Base-by-base conservation (phyloP, 2,888 invertebrate species). In the Autographa pulchrina region DNA sequence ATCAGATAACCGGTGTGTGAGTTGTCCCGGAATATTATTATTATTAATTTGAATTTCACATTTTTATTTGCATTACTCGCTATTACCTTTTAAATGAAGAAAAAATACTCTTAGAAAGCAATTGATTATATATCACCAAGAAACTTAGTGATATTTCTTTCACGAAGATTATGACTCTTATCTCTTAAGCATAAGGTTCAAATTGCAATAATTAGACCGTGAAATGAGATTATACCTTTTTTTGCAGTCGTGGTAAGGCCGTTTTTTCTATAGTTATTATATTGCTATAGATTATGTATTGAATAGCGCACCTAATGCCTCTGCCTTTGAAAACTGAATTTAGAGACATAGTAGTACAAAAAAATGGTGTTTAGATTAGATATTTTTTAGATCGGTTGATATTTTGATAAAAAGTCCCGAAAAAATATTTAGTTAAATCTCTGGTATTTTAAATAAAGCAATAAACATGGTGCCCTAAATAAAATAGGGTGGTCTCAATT, bases 271-370 rank as follows among this genome's bases (percentile, higher is more conserved):
- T 43, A 48, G 43, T 11, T 13, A 43, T 48, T 48, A 48, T 48
- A 48, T 48, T 48, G n/a, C 9, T 16, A 48, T 48, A 16, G 16
- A 43, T n/a, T n/a, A 48, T 48, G 11, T 38, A n/a, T 7, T 7
- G 7, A 48, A 14, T 31, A 43, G 48, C 62, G 54, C 9, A 62
- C 16, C 62, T 31, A 38, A 75, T 60, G 65, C 62, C 35, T 60
- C 14, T 25, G 41, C 59, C 18, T 16, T 48, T 7, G n/a, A 6
- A 6, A 43, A 43, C 43, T 43, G 16, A 16, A 43, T 43, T 43
- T 43, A 16, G 48, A n/a, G 5, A 48, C 1, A 48, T 48, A 48
- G 48, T 16, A 7, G 8, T n/a, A n/a, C n/a, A 5, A 48, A n/a
- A 0, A 48, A 48, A 48, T 7, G n/a, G n/a, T 48, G n/a, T 16